phyloP scores from a whole-genome alignment of 2,888 invertebrate genomes.

The Hydroisotoma schaefferi region DNA sequence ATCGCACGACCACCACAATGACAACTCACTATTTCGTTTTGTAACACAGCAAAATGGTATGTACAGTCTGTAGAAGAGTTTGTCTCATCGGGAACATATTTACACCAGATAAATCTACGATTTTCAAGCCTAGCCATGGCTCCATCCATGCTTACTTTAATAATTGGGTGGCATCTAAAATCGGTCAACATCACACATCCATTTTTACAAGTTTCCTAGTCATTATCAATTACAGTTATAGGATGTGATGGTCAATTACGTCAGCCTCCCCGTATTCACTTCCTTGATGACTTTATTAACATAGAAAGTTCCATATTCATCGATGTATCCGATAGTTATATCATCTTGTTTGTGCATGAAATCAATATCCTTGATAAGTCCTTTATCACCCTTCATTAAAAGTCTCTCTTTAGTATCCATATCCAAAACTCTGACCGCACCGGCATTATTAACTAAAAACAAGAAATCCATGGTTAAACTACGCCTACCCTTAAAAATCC shows the following conservation, averaged over 20 bases:
- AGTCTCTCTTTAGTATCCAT: conserved; percentile 69
- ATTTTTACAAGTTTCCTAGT: not conserved
- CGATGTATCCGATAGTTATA: conserved; percentile 79
- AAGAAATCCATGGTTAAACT: not conserved
- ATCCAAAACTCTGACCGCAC: conserved; percentile 79
- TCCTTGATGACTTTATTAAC: conserved; percentile 64
- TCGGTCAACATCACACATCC: conserved; percentile 34
- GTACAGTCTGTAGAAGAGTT: conserved; percentile 63
- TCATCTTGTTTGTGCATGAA: conserved; percentile 79
- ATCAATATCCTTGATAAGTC: conserved; percentile 83
- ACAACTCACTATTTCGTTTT: conserved; percentile 64
- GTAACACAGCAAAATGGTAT: conserved; percentile 74
- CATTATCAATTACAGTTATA: not conserved
- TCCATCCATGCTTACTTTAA: conserved; percentile 60
- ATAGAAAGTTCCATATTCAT: conserved; percentile 77
- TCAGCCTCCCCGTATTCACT: conserved; percentile 30
- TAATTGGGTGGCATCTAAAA: conserved; percentile 59
- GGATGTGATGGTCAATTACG: conserved; percentile 27
- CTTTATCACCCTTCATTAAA: conserved; percentile 80
- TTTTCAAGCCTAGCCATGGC: conserved; percentile 43
- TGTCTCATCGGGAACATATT: conserved; percentile 71
- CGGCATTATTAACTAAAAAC: conserved; percentile 48
- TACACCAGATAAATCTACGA: conserved; percentile 87
- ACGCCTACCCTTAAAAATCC: not conserved
- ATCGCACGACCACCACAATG: too few relatives aligned